Conservation (phyloP, 2,113 vertebrate genomes). For the Gobiocypris rarus region DNA sequence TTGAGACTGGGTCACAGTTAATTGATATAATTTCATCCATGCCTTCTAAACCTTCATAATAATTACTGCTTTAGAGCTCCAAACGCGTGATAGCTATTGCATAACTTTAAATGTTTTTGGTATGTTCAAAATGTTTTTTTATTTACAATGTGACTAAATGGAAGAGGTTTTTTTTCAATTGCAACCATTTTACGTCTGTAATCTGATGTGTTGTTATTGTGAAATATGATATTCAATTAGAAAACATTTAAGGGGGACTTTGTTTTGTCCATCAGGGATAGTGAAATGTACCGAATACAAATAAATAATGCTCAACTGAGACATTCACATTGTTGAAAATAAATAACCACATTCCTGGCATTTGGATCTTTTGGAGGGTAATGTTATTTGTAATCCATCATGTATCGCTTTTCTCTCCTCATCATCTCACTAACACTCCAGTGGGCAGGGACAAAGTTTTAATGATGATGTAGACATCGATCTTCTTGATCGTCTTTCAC, state of each 20-base stretch:
- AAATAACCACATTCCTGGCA: no score
- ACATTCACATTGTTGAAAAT: no score
- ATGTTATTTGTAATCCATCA: no score
- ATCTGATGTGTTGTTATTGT: background rate
- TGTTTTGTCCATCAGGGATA: no score
- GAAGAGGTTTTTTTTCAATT: background rate
- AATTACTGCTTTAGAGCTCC: background rate
- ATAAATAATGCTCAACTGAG: no score
- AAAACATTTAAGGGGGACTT: background rate
- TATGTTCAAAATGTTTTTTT: background rate
- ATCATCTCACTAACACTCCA: no score
- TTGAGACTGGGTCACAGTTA: background rate
- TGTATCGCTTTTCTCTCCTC: no score
- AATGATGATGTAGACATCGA: no score
- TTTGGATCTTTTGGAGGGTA: no score
- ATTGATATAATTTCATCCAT: constrained; percentile 13
- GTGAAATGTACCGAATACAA: no score
- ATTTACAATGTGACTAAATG: background rate
- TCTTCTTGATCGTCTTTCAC: no score
- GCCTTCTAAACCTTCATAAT: background rate
- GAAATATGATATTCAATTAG: background rate
- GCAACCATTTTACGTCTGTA: background rate
- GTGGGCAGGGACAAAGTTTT: no score
- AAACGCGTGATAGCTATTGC: background rate
- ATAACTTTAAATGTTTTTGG: background rate